A percentile compares a stretch with the other conserved stretches of the same genome.
phyloP scores from a whole-genome alignment of 2,797 vertebrate species.

The Salmo trutta region DNA sequence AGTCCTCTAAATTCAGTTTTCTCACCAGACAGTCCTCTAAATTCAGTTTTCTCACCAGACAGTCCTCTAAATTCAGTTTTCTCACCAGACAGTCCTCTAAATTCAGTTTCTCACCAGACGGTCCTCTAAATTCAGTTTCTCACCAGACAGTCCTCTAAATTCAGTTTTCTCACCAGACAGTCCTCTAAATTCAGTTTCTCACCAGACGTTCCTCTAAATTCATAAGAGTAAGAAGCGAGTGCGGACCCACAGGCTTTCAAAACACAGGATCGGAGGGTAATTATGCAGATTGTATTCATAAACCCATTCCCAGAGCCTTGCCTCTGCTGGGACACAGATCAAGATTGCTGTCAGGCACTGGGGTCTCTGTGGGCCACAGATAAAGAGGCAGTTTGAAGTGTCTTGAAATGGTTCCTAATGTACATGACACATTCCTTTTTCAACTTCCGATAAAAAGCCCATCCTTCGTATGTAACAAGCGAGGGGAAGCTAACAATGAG shows the following conservation, averaged over 20 bases:
- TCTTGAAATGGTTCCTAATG: conserved; percentile 41
- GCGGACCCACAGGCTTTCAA: conserved; percentile 19
- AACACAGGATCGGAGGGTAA: not conserved
- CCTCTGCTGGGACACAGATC: conserved; percentile 35
- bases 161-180: not conserved
- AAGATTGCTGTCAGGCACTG: conserved; percentile 17
- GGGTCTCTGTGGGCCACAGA: conserved; percentile 34
- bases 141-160: too few species aligned
- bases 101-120: too few species aligned
- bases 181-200: too few species aligned
- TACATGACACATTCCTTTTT: conserved; percentile 19
- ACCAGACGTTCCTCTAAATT: too few species aligned
- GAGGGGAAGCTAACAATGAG: conserved; percentile 19
- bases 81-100: too few species aligned
- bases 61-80: too few species aligned
- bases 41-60: too few species aligned
- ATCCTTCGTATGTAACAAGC: conserved; percentile 13
- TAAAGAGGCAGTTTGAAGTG: conserved; percentile 48
- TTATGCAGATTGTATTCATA: conserved; percentile 10
- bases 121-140: too few species aligned
- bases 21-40: too few species aligned
- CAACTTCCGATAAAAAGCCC: too few species aligned
- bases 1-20: too few species aligned
- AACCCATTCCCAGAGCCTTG: conserved; percentile 41
- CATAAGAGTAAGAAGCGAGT: conserved; percentile 36